A percentile compares a stretch with the other conserved stretches of the same genome.
Evolutionary conservation across 2,113 vertebrate genomes (phyloP).

Genomic region (Vicugna pacos): DNA sequence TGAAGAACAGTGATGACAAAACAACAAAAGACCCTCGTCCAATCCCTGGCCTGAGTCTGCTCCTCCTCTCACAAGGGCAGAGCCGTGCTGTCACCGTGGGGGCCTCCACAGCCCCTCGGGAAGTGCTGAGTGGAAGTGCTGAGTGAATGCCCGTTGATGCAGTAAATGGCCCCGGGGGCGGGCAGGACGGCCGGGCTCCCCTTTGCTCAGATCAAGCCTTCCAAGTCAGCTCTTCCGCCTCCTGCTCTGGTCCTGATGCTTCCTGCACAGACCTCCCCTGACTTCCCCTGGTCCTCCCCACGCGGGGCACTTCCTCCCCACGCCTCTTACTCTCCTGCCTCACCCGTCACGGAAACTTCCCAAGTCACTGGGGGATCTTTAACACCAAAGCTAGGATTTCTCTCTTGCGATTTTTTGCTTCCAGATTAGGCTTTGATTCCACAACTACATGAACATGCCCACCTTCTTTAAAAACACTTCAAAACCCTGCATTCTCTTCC

Average conservation of each 20-base stretch:
- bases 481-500: not conserved
- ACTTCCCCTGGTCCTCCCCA: too few species aligned
- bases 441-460: not conserved
- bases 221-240: not conserved
- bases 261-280: not conserved
- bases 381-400: not conserved
- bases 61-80: not conserved
- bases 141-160: rapidly evolving
- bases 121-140: not conserved
- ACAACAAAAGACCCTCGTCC: not conserved
- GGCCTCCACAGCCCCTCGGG: not conserved
- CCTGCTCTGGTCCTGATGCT: not conserved
- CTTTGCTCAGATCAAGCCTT: not conserved
- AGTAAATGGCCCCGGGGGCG: too few species aligned
- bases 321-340: not conserved
- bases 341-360: not conserved
- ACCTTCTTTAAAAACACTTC: not conserved
- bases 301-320: not conserved
- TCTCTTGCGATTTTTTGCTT: not conserved
- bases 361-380: not conserved
- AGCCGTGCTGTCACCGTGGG: too few species aligned
- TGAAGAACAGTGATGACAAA: not conserved
- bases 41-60: not conserved
- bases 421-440: not conserved
- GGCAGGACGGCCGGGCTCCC: not conserved